These are phyloP conservation scores for Rhabditophanes sp. DNA, from an alignment of 2,888 invertebrate species.

Conservation along the genomic window DNA sequence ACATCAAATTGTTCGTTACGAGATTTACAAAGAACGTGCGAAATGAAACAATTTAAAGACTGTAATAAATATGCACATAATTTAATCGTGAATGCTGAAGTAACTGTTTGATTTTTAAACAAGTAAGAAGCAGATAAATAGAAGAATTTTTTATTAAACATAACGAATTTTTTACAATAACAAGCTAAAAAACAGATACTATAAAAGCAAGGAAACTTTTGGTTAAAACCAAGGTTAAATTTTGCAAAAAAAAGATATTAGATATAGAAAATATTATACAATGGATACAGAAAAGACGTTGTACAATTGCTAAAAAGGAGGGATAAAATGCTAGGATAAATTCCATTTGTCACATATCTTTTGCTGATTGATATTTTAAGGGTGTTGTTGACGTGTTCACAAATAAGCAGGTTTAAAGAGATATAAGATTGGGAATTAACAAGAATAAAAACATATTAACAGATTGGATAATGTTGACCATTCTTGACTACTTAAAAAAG, in stretches of 20 bases:
- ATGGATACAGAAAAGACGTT: neutral
- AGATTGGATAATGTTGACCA: neutral
- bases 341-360: no score
- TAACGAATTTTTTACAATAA: neutral
- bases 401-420: no score
- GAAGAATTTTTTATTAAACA: no score
- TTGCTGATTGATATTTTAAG: no score
- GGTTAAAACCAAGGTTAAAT: neutral
- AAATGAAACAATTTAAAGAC: no score
- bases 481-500: constrained; percentile 1
- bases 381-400: no score
- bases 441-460: neutral
- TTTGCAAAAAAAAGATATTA: neutral
- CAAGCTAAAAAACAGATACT: constrained; percentile 2
- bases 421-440: neutral
- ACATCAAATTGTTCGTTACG: no score
- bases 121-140: no score
- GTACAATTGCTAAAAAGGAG: neutral
- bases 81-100: no score
- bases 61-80: no score
- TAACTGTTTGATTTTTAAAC: no score
- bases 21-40: no score
- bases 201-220: neutral
- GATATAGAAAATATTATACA: neutral
- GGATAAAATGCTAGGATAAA: neutral